Evolutionary conservation across 64 coral and sea anemone species (phyloP), one percentile per base, ranked within the genome.

Genomic region (Actinia tenebrosa): DNA sequence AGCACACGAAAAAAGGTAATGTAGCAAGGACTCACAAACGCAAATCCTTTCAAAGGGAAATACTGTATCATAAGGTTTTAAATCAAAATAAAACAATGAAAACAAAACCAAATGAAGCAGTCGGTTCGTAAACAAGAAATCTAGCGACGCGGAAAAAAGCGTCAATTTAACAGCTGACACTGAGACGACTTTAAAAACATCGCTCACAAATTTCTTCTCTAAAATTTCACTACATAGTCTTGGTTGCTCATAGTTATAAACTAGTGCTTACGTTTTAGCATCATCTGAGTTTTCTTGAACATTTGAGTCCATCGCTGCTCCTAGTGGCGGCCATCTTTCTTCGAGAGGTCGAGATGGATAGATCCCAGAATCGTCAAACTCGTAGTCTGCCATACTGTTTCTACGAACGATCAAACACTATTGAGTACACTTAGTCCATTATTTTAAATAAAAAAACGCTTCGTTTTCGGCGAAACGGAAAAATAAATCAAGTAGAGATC

Each of bases 281-380:
- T 81, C 79, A 53, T 81, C 79, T 6, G 44, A 20, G 22, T 81
- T 81, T 81, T 81, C 79, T 81, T 81, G 79, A 81, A 45, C 79
- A 23, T 53, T 81, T 81, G 79, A 53, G 79, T 90, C 89, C 53
- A 79, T 45, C 44, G 94, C 94, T 45, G 94, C 94, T 56, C 94
- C 94, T 23, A 96, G 72, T 16, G 94, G 94, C 86, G 94, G 94
- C 94, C 94, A 96, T 96, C 94, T 96, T 96, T 96, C 94, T 84
- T 96, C 94, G 55, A 96, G 66, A 9, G 94, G 94, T 81, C 94
- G 84, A 42, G 90, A 89, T 11, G 86, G 81, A 83, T 92, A 95
- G 78, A 92, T 43, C 14, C 86, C 83, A 10, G 91, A 88, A 88
- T 93, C 91, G 60, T 96, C 94, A 86, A 80, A 96, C 85, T 96